These are phyloP conservation scores for Merops nubicus DNA, from an alignment of 2,113 vertebrate genomes.

Conservation along the genomic window DNA sequence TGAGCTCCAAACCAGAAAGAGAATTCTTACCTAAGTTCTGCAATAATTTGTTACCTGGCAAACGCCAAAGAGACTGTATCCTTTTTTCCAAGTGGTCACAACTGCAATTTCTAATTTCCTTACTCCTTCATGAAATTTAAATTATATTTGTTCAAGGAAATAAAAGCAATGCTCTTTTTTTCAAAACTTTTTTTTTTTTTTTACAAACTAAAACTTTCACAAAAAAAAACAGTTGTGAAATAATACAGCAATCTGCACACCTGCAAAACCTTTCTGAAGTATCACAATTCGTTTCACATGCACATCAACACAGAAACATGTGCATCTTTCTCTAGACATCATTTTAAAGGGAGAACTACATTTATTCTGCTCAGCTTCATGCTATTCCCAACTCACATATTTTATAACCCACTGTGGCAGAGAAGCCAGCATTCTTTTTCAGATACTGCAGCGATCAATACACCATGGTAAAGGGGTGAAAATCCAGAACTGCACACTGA, in stretches of 20 bases:
- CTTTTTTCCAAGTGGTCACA: neutral
- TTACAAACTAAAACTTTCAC: no score
- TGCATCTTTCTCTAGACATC: neutral
- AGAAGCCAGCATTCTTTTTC: neutral
- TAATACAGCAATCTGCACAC: neutral
- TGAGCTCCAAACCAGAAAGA: neutral
- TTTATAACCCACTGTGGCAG: neutral
- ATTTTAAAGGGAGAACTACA: neutral
- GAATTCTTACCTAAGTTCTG: neutral
- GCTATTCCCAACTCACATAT: neutral
- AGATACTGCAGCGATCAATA: neutral
- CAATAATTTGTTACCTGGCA: neutral
- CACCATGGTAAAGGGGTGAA: rapidly evolving
- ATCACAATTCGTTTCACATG: neutral
- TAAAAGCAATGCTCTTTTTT: neutral
- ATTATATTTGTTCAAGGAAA: neutral
- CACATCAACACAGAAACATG: neutral
- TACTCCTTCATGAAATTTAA: neutral
- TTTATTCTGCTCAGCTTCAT: neutral
- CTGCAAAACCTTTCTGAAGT: neutral
- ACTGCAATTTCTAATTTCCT: neutral
- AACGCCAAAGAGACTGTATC: neutral
- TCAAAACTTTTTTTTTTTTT: no score
- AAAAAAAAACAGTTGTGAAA: neutral
- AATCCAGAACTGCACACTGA: neutral